Base-by-base conservation (phyloP, 2,113 vertebrate species). In the Catharus fuscescens region DNA sequence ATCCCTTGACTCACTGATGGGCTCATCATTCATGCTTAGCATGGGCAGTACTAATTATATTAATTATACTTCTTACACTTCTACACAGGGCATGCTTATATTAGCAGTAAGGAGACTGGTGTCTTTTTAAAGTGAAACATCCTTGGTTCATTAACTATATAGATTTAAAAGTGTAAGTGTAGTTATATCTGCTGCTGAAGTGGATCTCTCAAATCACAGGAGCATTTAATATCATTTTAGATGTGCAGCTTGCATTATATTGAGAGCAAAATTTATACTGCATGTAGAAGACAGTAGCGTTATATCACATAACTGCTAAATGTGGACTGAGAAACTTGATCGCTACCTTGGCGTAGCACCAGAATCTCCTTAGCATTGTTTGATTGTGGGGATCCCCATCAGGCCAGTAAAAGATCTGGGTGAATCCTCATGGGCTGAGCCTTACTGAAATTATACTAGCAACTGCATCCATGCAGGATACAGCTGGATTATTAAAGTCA, bases 21-120 rank as follows among this genome's bases (percentile, higher is more conserved):
- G 81, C 95, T 96, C 60, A 92, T 97, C 91, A 82, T 85, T 96
- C 91, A 95, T 76, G 86, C 86, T 93, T 93, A 95, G 69, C 70
- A 71, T 0, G 5, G 82, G 40, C 88, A 90, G 54, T 90, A 74
- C 88, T 96, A 88, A 96, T 96, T 95, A 80, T 56, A 86, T 96
- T 96, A 94, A 93, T 94, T 86, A 52, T 34, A 44, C 40, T 71
- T 54, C 66, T 94, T 86, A 48, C 26, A 47, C 40, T 71, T 50
- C 66, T 86, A 21, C 56, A 67, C 25, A 36, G 73, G 4, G 4
- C 3, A 1, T 64, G 57, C 79, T 95, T 84, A 12, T 45, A 57
- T 83, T 88, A 92, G 31, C 52, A 78, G 19, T 74, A 60, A 92
- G 79, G n/a, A 90, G 79, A 56, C n/a, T 38, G 67, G 18, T 77